A percentile compares a stretch with the other conserved stretches of the same genome.
phyloP scores from a whole-genome alignment of 2,113 vertebrate genomes.

The Pyxicephalus adspersus region DNA sequence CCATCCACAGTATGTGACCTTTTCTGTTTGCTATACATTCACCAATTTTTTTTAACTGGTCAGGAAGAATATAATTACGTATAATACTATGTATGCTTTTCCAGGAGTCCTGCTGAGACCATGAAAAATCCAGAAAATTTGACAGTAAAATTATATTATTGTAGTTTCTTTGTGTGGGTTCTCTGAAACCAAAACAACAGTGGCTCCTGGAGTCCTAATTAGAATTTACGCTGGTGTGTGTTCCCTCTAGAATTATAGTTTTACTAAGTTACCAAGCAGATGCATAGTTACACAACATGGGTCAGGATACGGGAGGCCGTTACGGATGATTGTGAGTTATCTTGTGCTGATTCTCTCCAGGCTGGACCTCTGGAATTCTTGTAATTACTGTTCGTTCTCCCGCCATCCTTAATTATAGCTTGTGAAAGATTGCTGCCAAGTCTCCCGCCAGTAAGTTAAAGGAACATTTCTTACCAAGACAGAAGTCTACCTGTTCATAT shows the following conservation, averaged over 20 bases:
- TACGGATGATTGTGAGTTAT: conserved; percentile 16
- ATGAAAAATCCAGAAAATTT: conserved; percentile 17
- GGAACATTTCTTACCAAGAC: not conserved
- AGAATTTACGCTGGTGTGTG: conserved; percentile 1
- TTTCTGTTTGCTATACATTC: not conserved
- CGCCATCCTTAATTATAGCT: conserved; percentile 34
- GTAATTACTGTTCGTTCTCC: conserved; percentile 42
- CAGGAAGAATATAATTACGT: conserved; percentile 27
- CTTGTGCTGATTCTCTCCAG: conserved; percentile 10
- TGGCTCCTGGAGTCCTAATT: conserved; percentile 15
- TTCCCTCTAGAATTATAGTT: conserved; percentile 14
- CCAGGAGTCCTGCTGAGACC: conserved; percentile 12
- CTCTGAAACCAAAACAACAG: conserved; percentile 7
- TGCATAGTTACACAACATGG: conserved; percentile 14
- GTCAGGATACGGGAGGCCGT: not conserved
- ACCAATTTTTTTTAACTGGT: conserved; percentile 32
- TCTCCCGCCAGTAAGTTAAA: conserved; percentile 18
- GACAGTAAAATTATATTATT: conserved; percentile 30
- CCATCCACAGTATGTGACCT: not conserved
- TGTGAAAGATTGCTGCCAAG: conserved; percentile 38
- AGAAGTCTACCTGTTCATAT: not conserved
- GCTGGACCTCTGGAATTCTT: conserved; percentile 48
- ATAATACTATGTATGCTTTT: not conserved
- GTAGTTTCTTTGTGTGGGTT: conserved; percentile 16
- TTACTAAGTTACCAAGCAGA: conserved; percentile 4